These are phyloP conservation scores for Grantiella picta DNA, from an alignment of 2,113 vertebrate genomes.

Conservation along the genomic window DNA sequence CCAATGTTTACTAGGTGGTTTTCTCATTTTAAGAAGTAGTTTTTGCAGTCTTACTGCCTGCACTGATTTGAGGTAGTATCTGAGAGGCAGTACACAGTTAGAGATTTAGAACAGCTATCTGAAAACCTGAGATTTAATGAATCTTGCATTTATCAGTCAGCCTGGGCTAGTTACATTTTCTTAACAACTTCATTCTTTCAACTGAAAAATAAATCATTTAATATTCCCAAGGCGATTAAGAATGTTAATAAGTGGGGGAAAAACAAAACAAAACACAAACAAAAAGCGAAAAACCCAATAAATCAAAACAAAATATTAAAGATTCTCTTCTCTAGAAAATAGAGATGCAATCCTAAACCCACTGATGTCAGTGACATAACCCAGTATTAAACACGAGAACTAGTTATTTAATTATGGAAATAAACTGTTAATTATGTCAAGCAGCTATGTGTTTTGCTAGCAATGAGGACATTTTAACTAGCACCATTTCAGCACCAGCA, in stretches of 20 bases:
- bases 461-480: neutral
- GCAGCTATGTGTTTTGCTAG: neutral
- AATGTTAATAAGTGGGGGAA: neutral
- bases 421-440: slow-evolving; percentile 11
- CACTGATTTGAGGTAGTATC: neutral
- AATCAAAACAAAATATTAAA: neutral
- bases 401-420: neutral
- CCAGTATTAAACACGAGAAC: neutral
- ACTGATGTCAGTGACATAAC: neutral
- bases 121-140: neutral
- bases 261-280: neutral
- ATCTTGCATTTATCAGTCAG: neutral
- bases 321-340: neutral
- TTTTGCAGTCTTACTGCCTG: neutral
- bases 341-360: neutral
- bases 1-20: neutral
- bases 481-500: neutral
- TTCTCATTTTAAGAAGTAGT: neutral
- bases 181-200: neutral
- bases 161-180: neutral
- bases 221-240: neutral
- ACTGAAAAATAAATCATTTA: neutral
- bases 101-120: neutral
- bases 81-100: neutral
- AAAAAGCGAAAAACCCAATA: neutral